phyloP scores from a whole-genome alignment of 2,888 invertebrate genomes.

The Agapetus fuscipes region DNA sequence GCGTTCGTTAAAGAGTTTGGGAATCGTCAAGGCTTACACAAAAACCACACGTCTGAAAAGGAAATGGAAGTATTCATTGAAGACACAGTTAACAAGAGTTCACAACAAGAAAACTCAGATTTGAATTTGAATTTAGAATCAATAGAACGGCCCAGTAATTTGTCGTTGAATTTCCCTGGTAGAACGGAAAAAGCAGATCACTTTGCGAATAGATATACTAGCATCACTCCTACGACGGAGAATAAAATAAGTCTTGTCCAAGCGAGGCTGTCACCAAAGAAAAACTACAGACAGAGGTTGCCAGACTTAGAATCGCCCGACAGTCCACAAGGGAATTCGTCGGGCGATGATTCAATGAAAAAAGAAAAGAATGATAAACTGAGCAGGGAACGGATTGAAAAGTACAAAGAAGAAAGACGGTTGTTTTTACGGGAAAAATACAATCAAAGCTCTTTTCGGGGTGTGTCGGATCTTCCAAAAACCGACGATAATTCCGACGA shows the following conservation, averaged over 20 bases:
- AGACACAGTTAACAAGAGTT: too few relatives aligned
- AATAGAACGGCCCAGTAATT: neutral
- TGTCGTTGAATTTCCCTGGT: slow-evolving; percentile 18
- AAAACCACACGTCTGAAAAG: slow-evolving; percentile 22
- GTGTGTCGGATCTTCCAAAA: slow-evolving; percentile 45
- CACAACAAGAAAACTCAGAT: too few relatives aligned
- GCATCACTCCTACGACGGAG: slow-evolving; percentile 50
- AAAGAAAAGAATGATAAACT: slow-evolving; percentile 48
- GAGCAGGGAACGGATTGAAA: slow-evolving; percentile 76
- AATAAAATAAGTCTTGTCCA: slow-evolving; percentile 53
- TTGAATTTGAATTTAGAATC: slow-evolving; percentile 35
- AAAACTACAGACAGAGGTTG: slow-evolving; percentile 25
- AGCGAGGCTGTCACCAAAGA: slow-evolving; percentile 33
- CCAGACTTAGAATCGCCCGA: slow-evolving; percentile 30
- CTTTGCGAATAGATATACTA: slow-evolving; percentile 26
- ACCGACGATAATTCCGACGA: slow-evolving; percentile 17
- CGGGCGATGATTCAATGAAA: slow-evolving; percentile 26
- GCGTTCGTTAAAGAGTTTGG: slow-evolving; percentile 63
- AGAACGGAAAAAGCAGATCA: slow-evolving; percentile 13
- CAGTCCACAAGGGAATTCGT: slow-evolving; percentile 23
- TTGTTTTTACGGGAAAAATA: slow-evolving; percentile 78
- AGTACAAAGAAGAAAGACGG: slow-evolving; percentile 84
- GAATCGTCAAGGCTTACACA: slow-evolving; percentile 23
- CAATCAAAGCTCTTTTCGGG: slow-evolving; percentile 69
- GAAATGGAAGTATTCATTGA: slow-evolving; percentile 28